Base-by-base conservation (phyloP, 2,797 vertebrate genomes). In the Melanotaenia trifasciata region DNA sequence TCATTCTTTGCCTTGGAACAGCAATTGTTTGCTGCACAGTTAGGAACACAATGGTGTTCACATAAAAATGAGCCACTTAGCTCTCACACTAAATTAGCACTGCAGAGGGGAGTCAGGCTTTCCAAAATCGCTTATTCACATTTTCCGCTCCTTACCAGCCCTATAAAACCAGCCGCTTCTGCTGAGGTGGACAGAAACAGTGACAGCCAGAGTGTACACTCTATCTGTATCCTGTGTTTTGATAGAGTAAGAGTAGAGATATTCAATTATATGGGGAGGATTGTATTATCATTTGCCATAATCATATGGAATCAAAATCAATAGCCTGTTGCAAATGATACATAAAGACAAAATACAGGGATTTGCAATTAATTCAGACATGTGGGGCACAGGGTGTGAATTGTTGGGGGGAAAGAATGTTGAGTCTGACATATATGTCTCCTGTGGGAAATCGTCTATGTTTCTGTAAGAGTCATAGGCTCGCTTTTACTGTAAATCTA, bases 61-160 rank as follows among this genome's bases (percentile, higher is more conserved):
- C 89, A 94, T 89, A 93, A 92, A 93, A 94, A 92, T 90, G 89
- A 92, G 93, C 85, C 91, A 93, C 93, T 94, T 93, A 92, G 86
- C 91, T 92, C 91, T 87, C 86, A 81, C 90, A 92, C 88, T 91
- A 94, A 93, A 94, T 92, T 93, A 91, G 91, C 87, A 72, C 88
- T 84, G 90, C 89, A 85, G 91, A 93, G 87, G 86, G 91, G 86
- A 93, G 90, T 87, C 79, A 77, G 78, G 81, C 85, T 88, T 86
- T 93, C 91, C 88, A 93, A 90, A 94, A 92, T 92, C 80, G 91
- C 91, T 93, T 93, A 93, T 93, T 94, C 92, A 93, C 90, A 92
- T 92, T 93, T 93, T 92, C 89, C 89, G 80, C 88, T 90, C 78
- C 80, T 91, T 91, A 90, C 87, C 88, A 82, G 83, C 84, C 78